These are phyloP conservation scores for Drosophila histrio DNA, from an alignment of 2,888 invertebrate genomes.

Conservation along the genomic window DNA sequence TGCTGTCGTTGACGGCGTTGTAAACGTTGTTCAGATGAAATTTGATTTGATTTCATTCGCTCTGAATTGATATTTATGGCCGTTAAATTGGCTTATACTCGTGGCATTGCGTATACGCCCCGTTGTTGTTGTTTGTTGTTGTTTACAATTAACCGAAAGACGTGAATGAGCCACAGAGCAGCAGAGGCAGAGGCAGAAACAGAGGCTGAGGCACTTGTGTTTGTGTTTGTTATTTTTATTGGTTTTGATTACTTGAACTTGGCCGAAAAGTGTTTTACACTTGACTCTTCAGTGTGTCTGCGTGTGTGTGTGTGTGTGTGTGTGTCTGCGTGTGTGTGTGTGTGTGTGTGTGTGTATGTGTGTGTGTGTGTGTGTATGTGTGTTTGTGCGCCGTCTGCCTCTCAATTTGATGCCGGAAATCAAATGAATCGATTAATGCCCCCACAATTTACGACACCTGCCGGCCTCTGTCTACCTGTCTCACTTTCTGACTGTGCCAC, in stretches of 20 bases:
- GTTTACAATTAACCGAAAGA: slow-evolving; percentile 49
- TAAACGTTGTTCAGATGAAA: slow-evolving; percentile 16
- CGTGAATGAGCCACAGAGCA: background rate
- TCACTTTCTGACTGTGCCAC: background rate
- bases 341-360: background rate
- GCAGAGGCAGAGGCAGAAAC: background rate
- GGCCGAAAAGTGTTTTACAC: slow-evolving; percentile 31
- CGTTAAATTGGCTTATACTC: slow-evolving; percentile 61
- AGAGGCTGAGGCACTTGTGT: background rate
- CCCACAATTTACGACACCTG: slow-evolving; percentile 48
- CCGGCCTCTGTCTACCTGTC: slow-evolving; percentile 10
- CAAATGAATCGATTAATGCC: slow-evolving; percentile 50
- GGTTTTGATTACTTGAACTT: slow-evolving; percentile 60
- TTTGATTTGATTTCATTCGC: slow-evolving; percentile 37
- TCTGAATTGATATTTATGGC: slow-evolving; percentile 65
- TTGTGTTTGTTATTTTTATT: slow-evolving; percentile 67
- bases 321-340: background rate
- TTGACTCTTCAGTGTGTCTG: slow-evolving; percentile 15
- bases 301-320: background rate
- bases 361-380: background rate
- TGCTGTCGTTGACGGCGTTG: slow-evolving; percentile 8
- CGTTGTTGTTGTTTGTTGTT: slow-evolving; percentile 24
- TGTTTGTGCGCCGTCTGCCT: background rate
- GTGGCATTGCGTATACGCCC: slow-evolving; percentile 39
- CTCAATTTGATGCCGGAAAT: slow-evolving; percentile 29